A percentile compares a stretch with the other conserved stretches of the same genome.
Conservation (phyloP, 2,113 vertebrate species). For the Climacteris rufus region DNA sequence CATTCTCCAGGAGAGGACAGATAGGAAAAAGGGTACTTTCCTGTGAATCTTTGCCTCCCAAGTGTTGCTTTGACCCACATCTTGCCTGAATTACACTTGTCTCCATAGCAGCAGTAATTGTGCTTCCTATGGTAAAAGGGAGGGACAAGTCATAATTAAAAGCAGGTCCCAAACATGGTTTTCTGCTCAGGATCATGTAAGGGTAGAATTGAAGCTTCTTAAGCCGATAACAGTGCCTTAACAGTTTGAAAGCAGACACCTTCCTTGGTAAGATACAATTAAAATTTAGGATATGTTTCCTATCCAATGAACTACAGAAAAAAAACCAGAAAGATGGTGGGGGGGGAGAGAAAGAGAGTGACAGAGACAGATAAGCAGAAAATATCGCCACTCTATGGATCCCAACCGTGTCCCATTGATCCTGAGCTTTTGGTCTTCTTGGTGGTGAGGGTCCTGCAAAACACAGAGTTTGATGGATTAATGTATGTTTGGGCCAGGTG, state of each 20-base stretch:
- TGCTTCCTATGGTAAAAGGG: slow-evolving; percentile 35
- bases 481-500: no score
- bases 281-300: background rate
- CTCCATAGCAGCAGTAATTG: slow-evolving; percentile 50
- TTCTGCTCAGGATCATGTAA: background rate
- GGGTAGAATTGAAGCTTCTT: background rate
- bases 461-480: no score
- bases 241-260: background rate
- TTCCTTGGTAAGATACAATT: background rate
- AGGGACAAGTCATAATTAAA: slow-evolving; percentile 21
- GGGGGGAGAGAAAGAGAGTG: no score
- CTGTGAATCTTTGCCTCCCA: background rate
- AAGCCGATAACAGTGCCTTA: background rate
- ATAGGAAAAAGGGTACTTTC: background rate
- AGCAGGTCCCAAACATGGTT: background rate
- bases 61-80: slow-evolving; percentile 16
- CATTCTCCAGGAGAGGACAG: background rate
- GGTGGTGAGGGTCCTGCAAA: no score
- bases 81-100: slow-evolving; percentile 55
- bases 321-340: no score
- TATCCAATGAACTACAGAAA: background rate
- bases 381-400: no score
- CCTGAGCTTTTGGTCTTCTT: no score
- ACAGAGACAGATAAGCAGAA: no score
- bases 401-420: no score